phyloP scores from a whole-genome alignment of 2,888 invertebrate species.

The Carabus problematicus region DNA sequence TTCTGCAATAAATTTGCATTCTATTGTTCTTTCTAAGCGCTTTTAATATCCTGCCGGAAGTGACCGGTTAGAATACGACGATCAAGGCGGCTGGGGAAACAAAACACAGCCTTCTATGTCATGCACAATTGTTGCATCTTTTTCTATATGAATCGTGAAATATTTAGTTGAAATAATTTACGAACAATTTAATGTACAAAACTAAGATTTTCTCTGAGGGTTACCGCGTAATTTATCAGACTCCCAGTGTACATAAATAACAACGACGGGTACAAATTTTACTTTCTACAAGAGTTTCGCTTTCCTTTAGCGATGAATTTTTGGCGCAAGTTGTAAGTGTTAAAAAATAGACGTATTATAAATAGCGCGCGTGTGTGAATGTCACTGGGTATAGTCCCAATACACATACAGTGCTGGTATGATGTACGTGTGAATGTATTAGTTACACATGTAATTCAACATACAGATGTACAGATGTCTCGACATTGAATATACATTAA shows the following conservation, averaged over 20 bases:
- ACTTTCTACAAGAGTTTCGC: conserved; percentile 19
- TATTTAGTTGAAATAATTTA: too few relatives aligned
- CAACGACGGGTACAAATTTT: conserved; percentile 2
- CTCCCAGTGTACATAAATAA: too few relatives aligned
- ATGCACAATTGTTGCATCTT: too few relatives aligned
- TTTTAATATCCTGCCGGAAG: neutral
- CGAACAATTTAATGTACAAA: neutral
- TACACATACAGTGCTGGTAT: too few relatives aligned
- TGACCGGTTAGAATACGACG: neutral
- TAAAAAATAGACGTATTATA: conserved; percentile 17
- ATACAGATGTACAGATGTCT: neutral
- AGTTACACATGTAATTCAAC: too few relatives aligned
- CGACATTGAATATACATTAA: too few relatives aligned
- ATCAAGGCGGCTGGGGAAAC: too few relatives aligned
- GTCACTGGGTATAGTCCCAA: conserved; percentile 21
- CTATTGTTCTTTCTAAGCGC: neutral
- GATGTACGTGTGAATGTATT: too few relatives aligned
- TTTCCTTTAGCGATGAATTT: conserved; percentile 20
- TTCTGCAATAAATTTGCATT: conserved; percentile 9
- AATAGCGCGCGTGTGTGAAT: conserved; percentile 15
- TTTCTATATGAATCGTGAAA: too few relatives aligned
- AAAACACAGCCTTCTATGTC: too few relatives aligned
- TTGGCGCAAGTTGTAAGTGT: neutral
- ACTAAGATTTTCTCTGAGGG: neutral
- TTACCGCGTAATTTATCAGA: too few relatives aligned